Conservation (phyloP, 2,113 vertebrate species). For the Chauna torquata region DNA sequence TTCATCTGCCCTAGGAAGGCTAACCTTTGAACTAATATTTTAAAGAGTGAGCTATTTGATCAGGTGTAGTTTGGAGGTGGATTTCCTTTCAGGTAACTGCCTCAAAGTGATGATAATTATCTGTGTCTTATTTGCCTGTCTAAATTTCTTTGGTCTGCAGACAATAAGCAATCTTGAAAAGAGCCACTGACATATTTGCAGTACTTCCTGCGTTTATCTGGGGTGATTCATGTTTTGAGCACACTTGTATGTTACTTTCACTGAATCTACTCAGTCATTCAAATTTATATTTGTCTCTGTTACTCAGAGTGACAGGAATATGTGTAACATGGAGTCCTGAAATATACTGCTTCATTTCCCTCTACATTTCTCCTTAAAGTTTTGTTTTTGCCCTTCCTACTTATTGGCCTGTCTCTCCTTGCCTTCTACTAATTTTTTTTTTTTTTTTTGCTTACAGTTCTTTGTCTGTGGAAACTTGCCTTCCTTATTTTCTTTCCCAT, state of each 20-base stretch:
- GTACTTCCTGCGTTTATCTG: not conserved
- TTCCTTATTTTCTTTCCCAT: not conserved
- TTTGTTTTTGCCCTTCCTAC: not conserved
- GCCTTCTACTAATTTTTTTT: not conserved
- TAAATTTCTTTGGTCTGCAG: not conserved
- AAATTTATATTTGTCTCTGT: not conserved
- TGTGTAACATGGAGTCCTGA: not conserved
- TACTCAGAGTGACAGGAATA: not conserved
- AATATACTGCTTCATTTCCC: not conserved
- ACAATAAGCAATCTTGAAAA: not conserved
- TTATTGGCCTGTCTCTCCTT: not conserved
- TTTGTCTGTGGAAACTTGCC: not conserved
- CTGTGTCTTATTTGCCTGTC: not conserved
- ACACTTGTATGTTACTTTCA: not conserved
- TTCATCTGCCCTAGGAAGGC: not conserved
- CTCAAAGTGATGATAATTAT: not conserved
- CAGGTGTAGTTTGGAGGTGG: not conserved
- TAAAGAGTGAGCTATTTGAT: not conserved
- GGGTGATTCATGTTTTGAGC: not conserved
- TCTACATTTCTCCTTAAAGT: not conserved
- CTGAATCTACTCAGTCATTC: not conserved
- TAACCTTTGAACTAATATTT: constrained; percentile 1
- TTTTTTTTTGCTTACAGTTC: not conserved
- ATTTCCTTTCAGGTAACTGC: not conserved
- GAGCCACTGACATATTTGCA: not conserved